A percentile compares a stretch with the other conserved stretches of the same genome.
phyloP scores from a whole-genome alignment of 64 coral and sea anemone species.

The Montipora capricornis region DNA sequence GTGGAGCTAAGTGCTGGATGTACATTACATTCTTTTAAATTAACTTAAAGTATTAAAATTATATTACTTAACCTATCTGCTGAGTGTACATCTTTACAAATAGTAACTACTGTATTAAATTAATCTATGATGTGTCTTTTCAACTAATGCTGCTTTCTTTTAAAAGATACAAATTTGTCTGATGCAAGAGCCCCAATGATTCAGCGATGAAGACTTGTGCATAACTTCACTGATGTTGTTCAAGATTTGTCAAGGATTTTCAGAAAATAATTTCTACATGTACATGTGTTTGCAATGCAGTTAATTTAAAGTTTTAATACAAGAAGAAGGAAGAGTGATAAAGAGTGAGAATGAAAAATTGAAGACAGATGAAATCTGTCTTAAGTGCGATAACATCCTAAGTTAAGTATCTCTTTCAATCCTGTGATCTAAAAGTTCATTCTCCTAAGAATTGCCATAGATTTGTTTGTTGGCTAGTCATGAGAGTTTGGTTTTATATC shows the following conservation, averaged over 20 bases:
- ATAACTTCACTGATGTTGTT: slow-evolving; percentile 33
- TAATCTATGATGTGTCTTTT: neutral
- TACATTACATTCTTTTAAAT: neutral
- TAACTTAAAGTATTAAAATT: too few relatives aligned
- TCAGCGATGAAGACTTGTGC: neutral
- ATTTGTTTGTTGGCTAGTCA: too few relatives aligned
- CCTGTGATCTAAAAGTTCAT: too few relatives aligned
- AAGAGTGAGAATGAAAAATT: neutral
- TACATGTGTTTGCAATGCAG: neutral
- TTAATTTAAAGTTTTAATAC: neutral
- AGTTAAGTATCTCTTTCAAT: too few relatives aligned
- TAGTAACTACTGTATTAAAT: neutral
- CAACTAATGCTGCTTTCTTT: neutral
- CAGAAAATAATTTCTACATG: neutral
- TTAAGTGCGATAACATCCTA: too few relatives aligned
- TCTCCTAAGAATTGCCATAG: too few relatives aligned
- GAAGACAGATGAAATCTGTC: too few relatives aligned
- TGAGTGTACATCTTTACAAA: neutral
- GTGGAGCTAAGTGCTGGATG: neutral
- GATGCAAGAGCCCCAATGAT: slow-evolving; percentile 22
- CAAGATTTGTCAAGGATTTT: slow-evolving; percentile 31
- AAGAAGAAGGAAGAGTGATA: neutral
- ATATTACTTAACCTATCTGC: too few relatives aligned
- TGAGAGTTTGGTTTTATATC: too few relatives aligned
- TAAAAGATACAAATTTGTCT: slow-evolving; percentile 53